Evolutionary conservation across 2,888 invertebrate species (phyloP), one percentile per base, ranked within the genome.

Genomic region (Julus scanicus): DNA sequence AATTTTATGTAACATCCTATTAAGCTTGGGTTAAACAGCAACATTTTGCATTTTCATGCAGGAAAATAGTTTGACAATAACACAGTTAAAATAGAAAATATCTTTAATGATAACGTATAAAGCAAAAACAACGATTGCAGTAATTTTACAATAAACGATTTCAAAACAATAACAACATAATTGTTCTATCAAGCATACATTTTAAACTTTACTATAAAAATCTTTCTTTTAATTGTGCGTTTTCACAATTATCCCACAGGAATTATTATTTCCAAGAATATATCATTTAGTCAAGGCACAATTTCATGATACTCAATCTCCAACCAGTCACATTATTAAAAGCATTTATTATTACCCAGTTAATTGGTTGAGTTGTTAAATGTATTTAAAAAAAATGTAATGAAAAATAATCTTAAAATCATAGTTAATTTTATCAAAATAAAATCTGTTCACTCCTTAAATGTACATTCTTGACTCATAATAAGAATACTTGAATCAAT

Each of bases 81-180:
- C 29, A 71, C 29, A 29, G 29, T 71, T 63, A 63, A n/a, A 20
- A n/a, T 71, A 71, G 71, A 71, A 71, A 71, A 71, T 71, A 71
- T 29, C 15, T 71, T 71, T 71, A 71, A 71, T 71, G 71, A n/a
- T 71, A 71, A 71, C 29, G 71, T 71, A 71, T 71, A 71, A 71
- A 71, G 71, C 71, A 71, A 71, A 53, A 71, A 71, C 8, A 71
- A 13, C 29, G 29, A 29, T 63, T 15, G 29, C 29, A 29, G 29
- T 29, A 8, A 29, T 71, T n/a, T 71, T 71, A 71, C 71, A 71
- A n/a, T 71, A 71, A 71, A 71, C 71, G 29, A 29, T 29, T 71
- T 29, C 37, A 29, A 29, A 71, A 71, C 71, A 71, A 71, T 71
- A 71, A 71, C 71, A 71, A 3, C 9, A 71, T 29, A 20, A 63